These are phyloP conservation scores for Coelogynopora nodosa DNA, from an alignment of 2,888 invertebrate genomes.

Conservation along the genomic window DNA sequence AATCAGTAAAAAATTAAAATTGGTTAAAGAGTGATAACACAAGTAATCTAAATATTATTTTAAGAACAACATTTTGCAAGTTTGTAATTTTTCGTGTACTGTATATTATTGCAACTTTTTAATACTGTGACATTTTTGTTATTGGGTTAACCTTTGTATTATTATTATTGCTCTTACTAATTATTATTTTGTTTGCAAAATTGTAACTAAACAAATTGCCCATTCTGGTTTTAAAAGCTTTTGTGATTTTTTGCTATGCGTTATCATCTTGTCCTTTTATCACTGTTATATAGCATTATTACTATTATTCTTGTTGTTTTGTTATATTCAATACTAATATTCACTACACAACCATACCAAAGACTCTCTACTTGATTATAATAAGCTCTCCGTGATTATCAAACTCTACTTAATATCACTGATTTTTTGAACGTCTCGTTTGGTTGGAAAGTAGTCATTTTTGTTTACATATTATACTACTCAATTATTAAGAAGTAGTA, in stretches of 20 bases:
- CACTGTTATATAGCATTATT: not conserved
- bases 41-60: too few relatives aligned
- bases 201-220: not conserved
- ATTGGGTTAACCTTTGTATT: slow-evolving; percentile 19
- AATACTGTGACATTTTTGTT: slow-evolving; percentile 31
- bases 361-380: slow-evolving; percentile 18
- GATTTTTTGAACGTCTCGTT: not conserved
- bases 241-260: slow-evolving; percentile 31
- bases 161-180: slow-evolving; percentile 3
- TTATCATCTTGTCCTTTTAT: not conserved
- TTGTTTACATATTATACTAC: not conserved
- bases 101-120: not conserved
- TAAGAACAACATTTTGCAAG: not conserved
- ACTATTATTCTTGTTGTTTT: not conserved
- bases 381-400: not conserved
- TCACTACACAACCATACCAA: slow-evolving; percentile 4
- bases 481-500: not conserved
- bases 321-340: not conserved
- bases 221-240: slow-evolving; percentile 17
- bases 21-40: too few relatives aligned
- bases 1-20: too few relatives aligned
- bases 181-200: slow-evolving; percentile 27
- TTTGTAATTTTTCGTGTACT: not conserved
- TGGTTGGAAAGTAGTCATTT: not conserved
- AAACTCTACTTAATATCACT: not conserved